Percentiles rank a stretch among this genome's conserved stretches.
These are phyloP conservation scores for Hydrophis major DNA, from an alignment of 2,797 vertebrate genomes.

Conservation along the genomic window DNA sequence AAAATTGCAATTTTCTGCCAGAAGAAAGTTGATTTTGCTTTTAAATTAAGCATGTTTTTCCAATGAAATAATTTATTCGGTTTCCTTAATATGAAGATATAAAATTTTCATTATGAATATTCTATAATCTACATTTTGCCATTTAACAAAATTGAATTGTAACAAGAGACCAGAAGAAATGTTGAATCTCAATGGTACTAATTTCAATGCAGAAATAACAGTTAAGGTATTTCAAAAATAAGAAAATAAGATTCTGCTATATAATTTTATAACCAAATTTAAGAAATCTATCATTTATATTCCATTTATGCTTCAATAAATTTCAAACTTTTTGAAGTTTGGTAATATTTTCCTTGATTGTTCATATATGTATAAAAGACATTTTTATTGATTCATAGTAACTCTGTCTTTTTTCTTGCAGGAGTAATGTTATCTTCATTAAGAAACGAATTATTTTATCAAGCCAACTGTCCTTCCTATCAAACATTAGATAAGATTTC, in stretches of 20 bases:
- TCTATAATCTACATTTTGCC: not conserved
- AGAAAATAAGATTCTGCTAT: not conserved
- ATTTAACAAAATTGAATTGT: not conserved
- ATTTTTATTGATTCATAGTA: not conserved
- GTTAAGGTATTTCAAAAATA: not conserved
- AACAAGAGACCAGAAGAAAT: not conserved
- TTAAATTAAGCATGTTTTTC: not conserved
- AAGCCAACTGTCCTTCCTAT: slow-evolving; percentile 29
- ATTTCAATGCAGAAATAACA: not conserved
- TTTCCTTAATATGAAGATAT: not conserved
- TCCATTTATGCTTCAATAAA: not conserved
- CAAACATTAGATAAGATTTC: slow-evolving; percentile 38
- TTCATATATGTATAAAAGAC: not conserved
- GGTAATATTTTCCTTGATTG: not conserved
- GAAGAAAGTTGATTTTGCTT: not conserved
- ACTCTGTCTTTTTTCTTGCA: slow-evolving; percentile 41
- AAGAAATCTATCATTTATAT: not conserved
- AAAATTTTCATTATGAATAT: not conserved
- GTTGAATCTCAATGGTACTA: not conserved
- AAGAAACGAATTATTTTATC: slow-evolving; percentile 13
- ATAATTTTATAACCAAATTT: not conserved
- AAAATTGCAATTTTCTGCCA: not conserved
- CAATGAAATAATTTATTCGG: not conserved
- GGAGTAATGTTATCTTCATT: slow-evolving; percentile 42
- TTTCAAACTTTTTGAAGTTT: not conserved